Evolutionary conservation across 1,140 invertebrate genomes (phyloP).

Genomic region (Brachionus plicatilis): DNA sequence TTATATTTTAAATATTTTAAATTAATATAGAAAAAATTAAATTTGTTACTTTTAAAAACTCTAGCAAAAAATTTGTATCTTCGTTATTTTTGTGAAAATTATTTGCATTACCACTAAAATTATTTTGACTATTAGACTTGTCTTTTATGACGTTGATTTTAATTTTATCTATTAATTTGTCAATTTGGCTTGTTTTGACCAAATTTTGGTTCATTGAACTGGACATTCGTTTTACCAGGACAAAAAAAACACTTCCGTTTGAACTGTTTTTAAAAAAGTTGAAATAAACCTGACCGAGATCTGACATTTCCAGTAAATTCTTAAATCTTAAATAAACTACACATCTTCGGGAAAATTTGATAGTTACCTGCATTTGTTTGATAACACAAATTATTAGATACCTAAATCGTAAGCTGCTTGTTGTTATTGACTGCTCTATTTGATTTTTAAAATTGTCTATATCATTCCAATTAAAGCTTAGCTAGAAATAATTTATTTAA

Average conservation of each 20-base stretch:
- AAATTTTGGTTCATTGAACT: neutral
- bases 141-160: neutral
- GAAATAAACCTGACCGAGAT: slow-evolving; percentile 23
- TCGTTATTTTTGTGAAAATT: slow-evolving; percentile 30
- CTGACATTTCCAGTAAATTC: neutral
- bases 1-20: neutral
- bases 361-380: slow-evolving; percentile 25
- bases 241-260: slow-evolving; percentile 33
- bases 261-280: slow-evolving; percentile 1
- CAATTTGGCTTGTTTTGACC: neutral
- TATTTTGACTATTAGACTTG: neutral
- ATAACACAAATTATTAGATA: slow-evolving; percentile 25
- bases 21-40: neutral
- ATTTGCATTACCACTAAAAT: neutral
- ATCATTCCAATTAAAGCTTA: slow-evolving; percentile 33
- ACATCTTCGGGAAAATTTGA: neutral
- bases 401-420: neutral
- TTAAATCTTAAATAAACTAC: neutral
- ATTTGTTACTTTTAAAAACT: neutral
- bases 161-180: neutral
- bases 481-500: neutral
- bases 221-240: slow-evolving; percentile 9
- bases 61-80: neutral
- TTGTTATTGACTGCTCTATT: slow-evolving; percentile 34
- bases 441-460: neutral